Evolutionary conservation across 2,113 vertebrate species (phyloP), one percentile per base, ranked within the genome.

Genomic region (Helogale parvula): DNA sequence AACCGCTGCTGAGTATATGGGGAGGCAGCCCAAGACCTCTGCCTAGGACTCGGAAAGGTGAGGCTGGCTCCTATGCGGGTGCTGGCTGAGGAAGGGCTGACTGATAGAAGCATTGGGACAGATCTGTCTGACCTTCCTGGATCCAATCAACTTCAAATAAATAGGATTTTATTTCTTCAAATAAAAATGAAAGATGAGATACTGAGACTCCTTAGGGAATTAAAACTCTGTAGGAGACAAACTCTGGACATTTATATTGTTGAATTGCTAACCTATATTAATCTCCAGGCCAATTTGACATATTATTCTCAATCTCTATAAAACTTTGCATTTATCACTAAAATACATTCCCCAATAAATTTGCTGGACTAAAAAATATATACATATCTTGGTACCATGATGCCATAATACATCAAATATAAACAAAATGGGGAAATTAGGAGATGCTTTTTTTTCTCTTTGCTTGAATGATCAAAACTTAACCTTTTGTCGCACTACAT

Each of bases 61-160:
- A 45, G 15, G 7, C 27, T 23, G 54, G 7, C n/a, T 19, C 15
- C 7, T 5, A 45, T 7, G 2, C 17, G 33, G 29, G 8, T 33
- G 2, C 27, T 27, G 25, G 5, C 2, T 0, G 0, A 7, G 8
- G 16, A 16, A 21, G 3, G 1, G 17, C 29, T 29, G 23, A 3
- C 27, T 31, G 5, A n/a, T 2, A 12, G 19, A 52, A 52, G 29
- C 14, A 41, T 19, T 17, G 7, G 38, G 5, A 0, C 0, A 3
- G 1, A 41, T 33, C 52, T 65, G 16, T 27, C 68, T 66, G 50
- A 74, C 25, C 72, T 94, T 71, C 54, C 52, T 54, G 87, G 25
- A 15, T 17, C 25, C 47, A 82, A 82, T 35, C 13, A 50, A 50
- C 60, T 65, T 69, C 50, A 79, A 50, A 31, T 35, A 66, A 83